Evolutionary conservation across 1,140 invertebrate species (phyloP), one percentile per base, ranked within the genome.

Genomic region (Lasaia peninsularis): DNA sequence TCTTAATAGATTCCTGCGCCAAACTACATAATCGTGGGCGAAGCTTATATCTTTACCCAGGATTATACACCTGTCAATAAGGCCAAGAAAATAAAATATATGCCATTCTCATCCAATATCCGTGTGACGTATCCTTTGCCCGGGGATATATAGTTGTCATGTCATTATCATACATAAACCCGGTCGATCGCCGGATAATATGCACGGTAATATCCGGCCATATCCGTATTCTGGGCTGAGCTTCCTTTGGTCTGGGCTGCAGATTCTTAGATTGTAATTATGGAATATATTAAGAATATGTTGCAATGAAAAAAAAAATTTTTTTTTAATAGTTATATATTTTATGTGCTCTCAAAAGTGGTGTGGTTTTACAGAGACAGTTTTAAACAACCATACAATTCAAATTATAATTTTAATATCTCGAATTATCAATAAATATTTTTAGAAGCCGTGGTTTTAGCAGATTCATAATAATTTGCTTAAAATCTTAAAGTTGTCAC

Each of bases 121-220:
- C 34, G 34, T 37, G 5, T n/a, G 34, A 37, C 12, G 34, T 37
- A 37, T 40, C 35, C 35, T 16, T 40, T 40, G 35, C 35, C 21
- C 21, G 24, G 7, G 21, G 12, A 14, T n/a, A 51, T 51, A 14
- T 51, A 31, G 48, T 12, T 28, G 49, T 31, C 49, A 51, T 51
- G 49, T 51, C 66, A 69, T 67, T 67, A 60, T 68, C 66, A 65
- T 56, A 68, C 60, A 71, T 62, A 62, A 61, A 56, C 57, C 57
- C 49, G 24, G 24, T 64, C 58, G 60, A 73, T 77, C 58, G 57
- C 69, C 66, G 72, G 71, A 76, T 79, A 71, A 72, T 65, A 62
- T 57, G 54, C 62, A 62, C 68, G 62, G 66, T 69, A 77, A 79
- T 79, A 77, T 79, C 77, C 77, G 74, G 67, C 57, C 48, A 51